Evolutionary conservation across 2,113 vertebrate genomes (phyloP).

Genomic region (Chrysochloris asiatica): DNA sequence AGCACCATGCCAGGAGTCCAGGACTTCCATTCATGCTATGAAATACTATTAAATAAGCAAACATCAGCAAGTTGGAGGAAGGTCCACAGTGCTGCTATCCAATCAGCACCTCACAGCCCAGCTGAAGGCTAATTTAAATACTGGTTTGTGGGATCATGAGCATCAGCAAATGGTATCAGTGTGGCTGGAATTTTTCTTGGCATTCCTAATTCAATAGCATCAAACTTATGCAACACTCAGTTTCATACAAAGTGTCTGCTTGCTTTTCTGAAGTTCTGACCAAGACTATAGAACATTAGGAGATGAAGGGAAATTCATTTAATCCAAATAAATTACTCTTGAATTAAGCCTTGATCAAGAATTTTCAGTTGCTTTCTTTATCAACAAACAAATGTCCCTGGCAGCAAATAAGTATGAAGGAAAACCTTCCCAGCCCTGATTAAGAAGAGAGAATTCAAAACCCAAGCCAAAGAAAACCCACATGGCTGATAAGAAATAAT

Average conservation of each 20-base stretch:
- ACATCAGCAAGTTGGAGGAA: not conserved
- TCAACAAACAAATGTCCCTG: not conserved
- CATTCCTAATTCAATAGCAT: not conserved
- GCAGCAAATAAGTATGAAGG: not conserved
- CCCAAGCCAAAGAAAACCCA: not conserved
- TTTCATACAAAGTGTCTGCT: not conserved
- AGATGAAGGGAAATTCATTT: not conserved
- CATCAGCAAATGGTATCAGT: not conserved
- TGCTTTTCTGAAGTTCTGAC: not conserved
- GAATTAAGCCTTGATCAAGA: conserved; percentile 3
- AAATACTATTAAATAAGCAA: not conserved
- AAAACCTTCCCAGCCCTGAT: not conserved
- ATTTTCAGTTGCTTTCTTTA: not conserved
- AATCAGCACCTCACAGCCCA: too few species aligned
- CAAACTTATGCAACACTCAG: not conserved
- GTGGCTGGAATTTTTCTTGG: not conserved
- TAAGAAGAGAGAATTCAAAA: not conserved
- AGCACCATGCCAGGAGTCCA: too few species aligned
- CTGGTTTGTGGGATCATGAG: too few species aligned
- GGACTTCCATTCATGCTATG: too few species aligned
- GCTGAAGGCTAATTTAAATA: too few species aligned
- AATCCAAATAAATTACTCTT: conserved; percentile 21
- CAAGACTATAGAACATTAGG: not conserved
- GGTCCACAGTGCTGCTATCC: too few species aligned
- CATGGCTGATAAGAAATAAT: not conserved